Conservation (phyloP, 2,888 invertebrate species). For the Liodrosophila aerea region DNA sequence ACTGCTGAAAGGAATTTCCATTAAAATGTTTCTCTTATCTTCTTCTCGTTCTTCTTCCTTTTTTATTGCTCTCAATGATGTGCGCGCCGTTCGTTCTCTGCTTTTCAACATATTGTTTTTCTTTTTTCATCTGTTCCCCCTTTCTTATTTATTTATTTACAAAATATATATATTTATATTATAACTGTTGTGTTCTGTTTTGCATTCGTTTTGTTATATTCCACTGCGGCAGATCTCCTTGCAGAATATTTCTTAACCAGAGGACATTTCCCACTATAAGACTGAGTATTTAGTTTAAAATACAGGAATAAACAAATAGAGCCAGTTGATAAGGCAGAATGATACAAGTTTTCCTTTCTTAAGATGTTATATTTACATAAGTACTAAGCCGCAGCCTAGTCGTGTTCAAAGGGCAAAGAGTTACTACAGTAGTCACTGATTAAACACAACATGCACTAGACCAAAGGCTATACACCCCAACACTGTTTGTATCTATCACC, state of each 20-base stretch:
- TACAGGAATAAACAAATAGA: constrained; percentile 36
- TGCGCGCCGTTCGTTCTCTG: constrained; percentile 55
- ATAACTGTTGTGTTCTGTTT: constrained; percentile 25
- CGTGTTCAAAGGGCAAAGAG: constrained; percentile 50
- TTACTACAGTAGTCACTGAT: constrained; percentile 41
- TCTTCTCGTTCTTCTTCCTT: constrained; percentile 70
- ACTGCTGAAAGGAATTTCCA: constrained; percentile 75
- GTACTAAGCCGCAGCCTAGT: constrained; percentile 27
- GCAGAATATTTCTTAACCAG: constrained; percentile 82
- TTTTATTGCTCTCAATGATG: constrained; percentile 65
- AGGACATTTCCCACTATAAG: constrained; percentile 82
- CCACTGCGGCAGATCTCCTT: constrained; percentile 70
- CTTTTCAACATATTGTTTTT: constrained; percentile 65
- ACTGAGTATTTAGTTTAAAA: constrained; percentile 82
- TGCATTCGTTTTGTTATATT: constrained; percentile 18
- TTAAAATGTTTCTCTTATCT: constrained; percentile 75
- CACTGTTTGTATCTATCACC: neutral
- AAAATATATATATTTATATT: constrained; percentile 21
- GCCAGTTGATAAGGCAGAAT: constrained; percentile 18
- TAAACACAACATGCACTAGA: constrained; percentile 17
- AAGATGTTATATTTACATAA: constrained; percentile 19
- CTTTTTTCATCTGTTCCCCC: constrained; percentile 24
- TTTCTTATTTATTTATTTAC: constrained; percentile 19
- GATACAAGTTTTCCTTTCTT: constrained; percentile 10
- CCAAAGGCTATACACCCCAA: constrained; percentile 12